Evolutionary conservation across 2,888 invertebrate genomes (phyloP).

Genomic region (Clepsis dumicolana): DNA sequence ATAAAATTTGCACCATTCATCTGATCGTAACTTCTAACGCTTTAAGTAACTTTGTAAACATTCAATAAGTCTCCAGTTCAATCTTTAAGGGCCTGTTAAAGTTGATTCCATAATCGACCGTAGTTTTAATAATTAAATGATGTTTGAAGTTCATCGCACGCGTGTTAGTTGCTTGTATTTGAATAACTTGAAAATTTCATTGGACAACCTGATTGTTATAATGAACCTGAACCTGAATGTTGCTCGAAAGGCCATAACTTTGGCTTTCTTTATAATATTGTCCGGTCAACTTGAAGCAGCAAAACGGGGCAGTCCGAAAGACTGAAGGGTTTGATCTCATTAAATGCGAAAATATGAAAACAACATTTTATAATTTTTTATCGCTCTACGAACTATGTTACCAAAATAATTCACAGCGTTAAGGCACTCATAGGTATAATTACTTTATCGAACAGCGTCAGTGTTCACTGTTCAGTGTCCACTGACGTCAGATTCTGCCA

Average conservation of each 20-base stretch:
- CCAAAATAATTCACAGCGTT: too few relatives aligned
- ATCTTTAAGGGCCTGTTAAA: not conserved
- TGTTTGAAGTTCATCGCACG: conserved; percentile 4
- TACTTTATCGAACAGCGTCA: too few relatives aligned
- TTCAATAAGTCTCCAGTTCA: not conserved
- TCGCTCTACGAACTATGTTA: too few relatives aligned
- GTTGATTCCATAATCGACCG: not conserved
- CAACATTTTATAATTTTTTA: too few relatives aligned
- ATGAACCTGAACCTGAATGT: too few relatives aligned
- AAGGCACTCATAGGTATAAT: too few relatives aligned
- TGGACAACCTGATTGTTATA: not conserved
- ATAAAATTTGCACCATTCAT: conserved; percentile 19
- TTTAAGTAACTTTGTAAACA: conserved; percentile 15
- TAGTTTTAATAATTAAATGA: not conserved
- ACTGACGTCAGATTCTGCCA: conserved; percentile 1
- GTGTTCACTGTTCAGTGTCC: too few relatives aligned
- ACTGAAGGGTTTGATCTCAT: not conserved
- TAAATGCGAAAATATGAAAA: not conserved
- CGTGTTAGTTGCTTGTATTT: not conserved
- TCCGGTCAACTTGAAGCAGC: too few relatives aligned
- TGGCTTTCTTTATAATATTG: too few relatives aligned
- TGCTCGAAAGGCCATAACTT: not conserved
- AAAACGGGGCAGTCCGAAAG: too few relatives aligned
- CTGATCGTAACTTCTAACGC: conserved; percentile 13
- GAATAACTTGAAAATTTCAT: not conserved